These are phyloP conservation scores for Buphagus erythrorhynchus DNA, from an alignment of 2,797 vertebrate species.

Conservation along the genomic window DNA sequence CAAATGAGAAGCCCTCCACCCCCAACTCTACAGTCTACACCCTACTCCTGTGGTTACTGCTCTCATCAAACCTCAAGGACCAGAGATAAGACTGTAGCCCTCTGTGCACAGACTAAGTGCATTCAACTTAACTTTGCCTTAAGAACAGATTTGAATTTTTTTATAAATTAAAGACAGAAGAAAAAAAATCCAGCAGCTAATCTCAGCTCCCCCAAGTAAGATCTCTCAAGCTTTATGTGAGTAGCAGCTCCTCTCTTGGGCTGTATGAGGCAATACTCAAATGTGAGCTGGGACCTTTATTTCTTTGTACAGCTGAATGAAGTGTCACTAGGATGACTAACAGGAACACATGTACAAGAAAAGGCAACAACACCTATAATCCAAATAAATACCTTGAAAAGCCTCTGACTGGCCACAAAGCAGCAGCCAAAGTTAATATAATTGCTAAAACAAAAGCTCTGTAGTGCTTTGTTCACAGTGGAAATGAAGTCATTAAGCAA, in stretches of 20 bases:
- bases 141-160: background rate
- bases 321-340: background rate
- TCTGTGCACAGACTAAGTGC: background rate
- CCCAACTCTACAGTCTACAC: background rate
- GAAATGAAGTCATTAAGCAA: background rate
- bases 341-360: background rate
- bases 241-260: background rate
- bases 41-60: background rate
- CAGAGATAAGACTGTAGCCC: background rate
- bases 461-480: background rate
- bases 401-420: background rate
- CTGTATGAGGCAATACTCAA: background rate
- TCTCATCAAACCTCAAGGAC: background rate
- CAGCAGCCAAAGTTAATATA: background rate
- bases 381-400: background rate
- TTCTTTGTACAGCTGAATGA: background rate
- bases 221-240: background rate
- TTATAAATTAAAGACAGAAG: background rate
- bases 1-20: background rate
- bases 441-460: background rate
- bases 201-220: background rate
- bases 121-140: background rate
- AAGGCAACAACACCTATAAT: background rate
- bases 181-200: background rate
- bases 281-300: background rate